phyloP scores from a whole-genome alignment of 2,888 invertebrate genomes.

The Limnephilus lunatus region DNA sequence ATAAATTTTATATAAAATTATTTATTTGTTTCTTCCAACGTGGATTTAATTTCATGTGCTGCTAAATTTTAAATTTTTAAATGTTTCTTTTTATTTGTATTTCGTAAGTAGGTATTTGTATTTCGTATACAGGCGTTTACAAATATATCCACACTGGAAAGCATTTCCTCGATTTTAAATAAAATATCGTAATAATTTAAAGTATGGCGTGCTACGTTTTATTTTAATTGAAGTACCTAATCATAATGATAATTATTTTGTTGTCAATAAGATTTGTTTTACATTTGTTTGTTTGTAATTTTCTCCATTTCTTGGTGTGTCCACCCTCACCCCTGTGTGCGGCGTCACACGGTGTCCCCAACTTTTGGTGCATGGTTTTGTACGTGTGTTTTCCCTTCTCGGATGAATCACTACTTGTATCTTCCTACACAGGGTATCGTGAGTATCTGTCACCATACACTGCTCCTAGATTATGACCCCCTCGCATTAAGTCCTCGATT shows the following conservation, averaged over 20 bases:
- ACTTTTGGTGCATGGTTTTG: slow-evolving; percentile 65
- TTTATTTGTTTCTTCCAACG: background rate
- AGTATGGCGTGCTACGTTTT: slow-evolving; percentile 18
- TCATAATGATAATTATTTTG: background rate
- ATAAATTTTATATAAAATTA: background rate
- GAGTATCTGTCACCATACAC: slow-evolving; percentile 65
- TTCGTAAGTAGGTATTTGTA: background rate
- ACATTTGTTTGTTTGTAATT: slow-evolving; percentile 57
- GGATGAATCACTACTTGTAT: slow-evolving; percentile 56
- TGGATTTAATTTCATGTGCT: background rate
- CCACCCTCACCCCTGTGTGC: slow-evolving; percentile 54
- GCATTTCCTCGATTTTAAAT: background rate
- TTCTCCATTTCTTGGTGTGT: slow-evolving; percentile 65
- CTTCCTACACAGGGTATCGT: slow-evolving; percentile 65
- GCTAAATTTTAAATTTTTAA: background rate
- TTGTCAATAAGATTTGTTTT: slow-evolving; percentile 25
- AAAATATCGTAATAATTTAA: background rate
- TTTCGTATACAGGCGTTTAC: background rate
- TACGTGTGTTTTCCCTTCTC: slow-evolving; percentile 63
- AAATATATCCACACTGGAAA: background rate
- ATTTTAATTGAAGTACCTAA: slow-evolving; percentile 6
- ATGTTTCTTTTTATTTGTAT: background rate
- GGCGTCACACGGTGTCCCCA: slow-evolving; percentile 55
- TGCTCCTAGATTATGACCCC: slow-evolving; percentile 49
- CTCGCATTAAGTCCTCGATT: slow-evolving; percentile 12